Evolutionary conservation across 2,888 invertebrate genomes (phyloP).

Genomic region (Caenorhabditis becei): DNA sequence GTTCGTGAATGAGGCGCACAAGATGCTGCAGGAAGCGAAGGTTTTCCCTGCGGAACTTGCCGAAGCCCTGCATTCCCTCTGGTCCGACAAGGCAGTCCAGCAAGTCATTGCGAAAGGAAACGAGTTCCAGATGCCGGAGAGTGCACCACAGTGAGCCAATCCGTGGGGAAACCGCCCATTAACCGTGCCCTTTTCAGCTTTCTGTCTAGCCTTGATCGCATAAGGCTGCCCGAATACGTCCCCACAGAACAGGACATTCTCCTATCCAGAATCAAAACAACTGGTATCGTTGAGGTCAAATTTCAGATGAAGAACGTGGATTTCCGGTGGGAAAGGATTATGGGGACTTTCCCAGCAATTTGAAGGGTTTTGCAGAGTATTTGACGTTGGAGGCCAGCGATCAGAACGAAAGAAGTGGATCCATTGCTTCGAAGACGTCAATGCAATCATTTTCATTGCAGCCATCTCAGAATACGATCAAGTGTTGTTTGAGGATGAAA

Average conservation of each 20-base stretch:
- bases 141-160: conserved; percentile 75
- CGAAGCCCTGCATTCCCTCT: conserved; percentile 72
- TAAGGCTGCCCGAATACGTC: conserved; percentile 72
- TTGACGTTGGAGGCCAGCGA: conserved; percentile 81
- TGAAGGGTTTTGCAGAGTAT: conserved; percentile 73
- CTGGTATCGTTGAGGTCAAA: conserved; percentile 81
- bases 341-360: not conserved
- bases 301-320: conserved; percentile 82
- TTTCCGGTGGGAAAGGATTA: conserved; percentile 70
- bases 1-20: conserved; percentile 77
- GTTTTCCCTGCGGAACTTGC: conserved; percentile 75
- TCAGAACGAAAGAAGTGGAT: conserved; percentile 79
- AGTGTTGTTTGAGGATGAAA: conserved; percentile 81
- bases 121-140: conserved; percentile 80
- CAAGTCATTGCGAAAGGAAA: conserved; percentile 72
- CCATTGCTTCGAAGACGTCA: conserved; percentile 80
- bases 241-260: conserved; percentile 81
- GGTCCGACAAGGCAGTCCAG: conserved; percentile 74
- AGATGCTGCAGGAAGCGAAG: conserved; percentile 79
- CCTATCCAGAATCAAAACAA: conserved; percentile 80
- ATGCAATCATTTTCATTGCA: conserved; percentile 80
- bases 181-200: conserved; percentile 73
- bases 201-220: conserved; percentile 76
- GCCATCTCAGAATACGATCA: conserved; percentile 80
- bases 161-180: not conserved